These are phyloP conservation scores for Drosophila athabasca DNA, from an alignment of 1,140 invertebrate genomes.

Conservation along the genomic window DNA sequence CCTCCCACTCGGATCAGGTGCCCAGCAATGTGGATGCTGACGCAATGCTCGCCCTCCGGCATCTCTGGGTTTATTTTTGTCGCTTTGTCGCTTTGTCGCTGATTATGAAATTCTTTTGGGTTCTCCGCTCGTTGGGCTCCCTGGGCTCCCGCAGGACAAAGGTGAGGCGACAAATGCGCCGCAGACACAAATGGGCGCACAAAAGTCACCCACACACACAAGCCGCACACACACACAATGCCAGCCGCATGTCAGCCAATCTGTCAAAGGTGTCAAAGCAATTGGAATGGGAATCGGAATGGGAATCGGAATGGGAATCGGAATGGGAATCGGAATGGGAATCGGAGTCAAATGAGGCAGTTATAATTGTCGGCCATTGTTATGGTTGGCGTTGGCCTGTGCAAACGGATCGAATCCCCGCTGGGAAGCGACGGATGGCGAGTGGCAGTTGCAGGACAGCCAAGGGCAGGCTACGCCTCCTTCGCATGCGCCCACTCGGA, in stretches of 20 bases:
- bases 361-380: slow-evolving; percentile 45
- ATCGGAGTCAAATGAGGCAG: slow-evolving; percentile 36
- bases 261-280: slow-evolving; percentile 70
- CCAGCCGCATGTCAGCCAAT: slow-evolving; percentile 37
- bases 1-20: slow-evolving; percentile 3
- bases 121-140: slow-evolving; percentile 1
- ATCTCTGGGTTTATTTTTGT: slow-evolving; percentile 48
- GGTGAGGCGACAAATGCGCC: slow-evolving; percentile 5
- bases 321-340: slow-evolving; percentile 4
- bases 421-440: no score
- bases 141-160: slow-evolving; percentile 7
- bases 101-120: slow-evolving; percentile 57
- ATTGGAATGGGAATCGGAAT: slow-evolving; percentile 9
- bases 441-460: no score
- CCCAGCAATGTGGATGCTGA: slow-evolving; percentile 21
- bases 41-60: slow-evolving; percentile 23
- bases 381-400: slow-evolving; percentile 7
- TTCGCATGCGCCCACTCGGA: no score
- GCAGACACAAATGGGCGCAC: neutral
- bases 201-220: slow-evolving; percentile 11
- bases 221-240: slow-evolving; percentile 9
- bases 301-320: neutral
- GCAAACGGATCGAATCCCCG: no score
- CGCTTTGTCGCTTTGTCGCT: slow-evolving; percentile 42
- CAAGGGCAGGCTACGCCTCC: no score